These are phyloP conservation scores for Pelecanus crispus DNA, from an alignment of 2,113 vertebrate genomes.

Conservation along the genomic window DNA sequence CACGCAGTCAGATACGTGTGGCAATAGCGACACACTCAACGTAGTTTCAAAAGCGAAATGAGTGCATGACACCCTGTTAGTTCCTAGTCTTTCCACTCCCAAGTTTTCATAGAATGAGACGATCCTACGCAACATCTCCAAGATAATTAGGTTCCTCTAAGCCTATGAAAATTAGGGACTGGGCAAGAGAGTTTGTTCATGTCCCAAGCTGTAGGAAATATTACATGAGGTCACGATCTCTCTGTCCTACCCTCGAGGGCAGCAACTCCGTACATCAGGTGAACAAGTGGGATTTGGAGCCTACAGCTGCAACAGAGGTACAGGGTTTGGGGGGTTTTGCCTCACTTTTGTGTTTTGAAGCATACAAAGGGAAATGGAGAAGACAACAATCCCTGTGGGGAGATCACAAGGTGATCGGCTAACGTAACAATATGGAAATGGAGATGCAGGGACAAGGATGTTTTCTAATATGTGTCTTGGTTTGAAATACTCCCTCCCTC, in stretches of 20 bases:
- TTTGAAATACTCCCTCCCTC: background rate
- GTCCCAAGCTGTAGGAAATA: background rate
- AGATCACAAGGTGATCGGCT: background rate
- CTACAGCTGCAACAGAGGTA: background rate
- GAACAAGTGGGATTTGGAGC: too few species aligned
- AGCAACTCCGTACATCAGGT: accelerated
- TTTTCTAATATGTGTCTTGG: too few species aligned
- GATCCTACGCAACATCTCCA: background rate
- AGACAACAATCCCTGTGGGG: accelerated
- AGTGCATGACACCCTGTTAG: accelerated
- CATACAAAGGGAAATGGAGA: background rate
- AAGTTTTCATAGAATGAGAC: accelerated
- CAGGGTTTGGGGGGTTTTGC: accelerated
- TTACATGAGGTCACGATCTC: accelerated
- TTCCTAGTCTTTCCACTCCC: background rate
- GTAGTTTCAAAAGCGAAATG: accelerated
- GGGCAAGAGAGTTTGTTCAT: background rate
- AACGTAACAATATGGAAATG: accelerated
- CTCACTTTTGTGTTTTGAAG: background rate
- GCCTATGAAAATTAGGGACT: background rate
- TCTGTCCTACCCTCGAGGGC: background rate
- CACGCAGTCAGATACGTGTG: accelerated
- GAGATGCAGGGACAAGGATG: background rate
- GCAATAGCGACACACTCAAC: accelerated
- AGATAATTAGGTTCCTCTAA: background rate